Evolutionary conservation across 2,113 vertebrate genomes (phyloP).

Genomic region (Typhlomys cinereus): DNA sequence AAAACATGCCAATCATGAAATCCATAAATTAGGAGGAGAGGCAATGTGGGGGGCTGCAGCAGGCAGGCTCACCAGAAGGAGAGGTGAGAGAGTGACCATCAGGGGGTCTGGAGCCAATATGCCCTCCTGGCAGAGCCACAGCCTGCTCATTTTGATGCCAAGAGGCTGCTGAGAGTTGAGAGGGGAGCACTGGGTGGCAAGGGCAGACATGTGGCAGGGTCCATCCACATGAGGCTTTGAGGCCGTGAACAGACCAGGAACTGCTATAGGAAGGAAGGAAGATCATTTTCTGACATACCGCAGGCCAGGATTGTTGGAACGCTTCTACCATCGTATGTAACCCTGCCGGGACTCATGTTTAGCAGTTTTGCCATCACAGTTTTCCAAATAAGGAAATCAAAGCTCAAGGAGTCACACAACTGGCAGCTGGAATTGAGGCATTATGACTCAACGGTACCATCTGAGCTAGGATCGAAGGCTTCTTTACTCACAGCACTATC

Average conservation of each 20-base stretch:
- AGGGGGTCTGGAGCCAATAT: not conserved
- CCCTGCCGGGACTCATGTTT: not conserved
- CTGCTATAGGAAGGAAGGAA: not conserved
- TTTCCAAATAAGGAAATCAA: not conserved
- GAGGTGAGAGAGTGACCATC: not conserved
- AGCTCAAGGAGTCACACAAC: not conserved
- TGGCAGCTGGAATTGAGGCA: not conserved
- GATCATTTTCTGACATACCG: not conserved
- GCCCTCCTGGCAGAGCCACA: not conserved
- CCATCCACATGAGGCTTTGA: not conserved
- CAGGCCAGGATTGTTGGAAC: not conserved
- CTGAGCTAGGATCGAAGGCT: not conserved
- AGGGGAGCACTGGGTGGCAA: not conserved
- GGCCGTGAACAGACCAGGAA: not conserved
- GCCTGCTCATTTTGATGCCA: not conserved
- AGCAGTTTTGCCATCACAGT: not conserved
- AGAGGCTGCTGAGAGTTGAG: not conserved
- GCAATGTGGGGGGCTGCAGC: not conserved
- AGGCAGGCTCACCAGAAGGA: not conserved
- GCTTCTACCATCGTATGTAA: not conserved
- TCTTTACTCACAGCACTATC: not conserved
- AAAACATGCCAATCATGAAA: not conserved
- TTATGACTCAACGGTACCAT: too few relatives aligned
- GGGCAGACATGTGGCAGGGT: not conserved
- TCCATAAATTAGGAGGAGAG: not conserved